Conservation (phyloP, 2,113 vertebrate species). For the Malurus cyaneus region DNA sequence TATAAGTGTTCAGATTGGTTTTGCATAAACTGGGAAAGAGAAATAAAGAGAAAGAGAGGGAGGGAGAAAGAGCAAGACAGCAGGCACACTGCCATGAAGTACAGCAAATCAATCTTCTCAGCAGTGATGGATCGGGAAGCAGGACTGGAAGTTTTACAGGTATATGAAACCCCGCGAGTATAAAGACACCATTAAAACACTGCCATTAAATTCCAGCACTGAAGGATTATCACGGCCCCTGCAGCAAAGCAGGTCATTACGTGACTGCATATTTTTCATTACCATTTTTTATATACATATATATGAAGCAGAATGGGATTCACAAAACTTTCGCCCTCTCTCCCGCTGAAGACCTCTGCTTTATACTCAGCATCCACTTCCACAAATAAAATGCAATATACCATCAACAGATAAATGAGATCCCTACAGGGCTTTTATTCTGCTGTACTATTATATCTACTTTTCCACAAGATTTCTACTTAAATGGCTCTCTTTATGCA, state of each 20-base stretch:
- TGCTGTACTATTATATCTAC: background rate
- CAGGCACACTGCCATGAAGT: conserved; percentile 1
- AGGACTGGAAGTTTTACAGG: conserved; percentile 57
- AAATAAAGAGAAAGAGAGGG: background rate
- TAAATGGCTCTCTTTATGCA: conserved; percentile 53
- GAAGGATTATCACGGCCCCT: conserved; percentile 13
- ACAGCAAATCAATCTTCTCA: conserved; percentile 45
- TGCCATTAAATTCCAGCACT: conserved; percentile 48
- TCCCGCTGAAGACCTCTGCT: conserved; percentile 14
- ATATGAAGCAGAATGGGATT: conserved; percentile 11
- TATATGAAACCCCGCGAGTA: background rate
- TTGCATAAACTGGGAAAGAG: conserved; percentile 11
- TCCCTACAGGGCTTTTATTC: conserved; percentile 48
- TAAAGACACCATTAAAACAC: conserved; percentile 61
- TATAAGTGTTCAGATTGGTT: background rate
- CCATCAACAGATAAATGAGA: conserved; percentile 52
- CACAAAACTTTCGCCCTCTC: background rate
- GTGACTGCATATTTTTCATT: conserved; percentile 50
- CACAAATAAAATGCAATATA: conserved; percentile 45
- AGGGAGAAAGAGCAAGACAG: background rate
- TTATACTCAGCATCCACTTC: conserved; percentile 3
- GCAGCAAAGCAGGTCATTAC: conserved; percentile 49
- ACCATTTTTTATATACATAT: conserved; percentile 16
- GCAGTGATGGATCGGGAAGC: conserved; percentile 53
- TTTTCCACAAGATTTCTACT: conserved; percentile 51